These are phyloP conservation scores for Idaea biselata DNA, from an alignment of 2,888 invertebrate genomes.

Conservation along the genomic window DNA sequence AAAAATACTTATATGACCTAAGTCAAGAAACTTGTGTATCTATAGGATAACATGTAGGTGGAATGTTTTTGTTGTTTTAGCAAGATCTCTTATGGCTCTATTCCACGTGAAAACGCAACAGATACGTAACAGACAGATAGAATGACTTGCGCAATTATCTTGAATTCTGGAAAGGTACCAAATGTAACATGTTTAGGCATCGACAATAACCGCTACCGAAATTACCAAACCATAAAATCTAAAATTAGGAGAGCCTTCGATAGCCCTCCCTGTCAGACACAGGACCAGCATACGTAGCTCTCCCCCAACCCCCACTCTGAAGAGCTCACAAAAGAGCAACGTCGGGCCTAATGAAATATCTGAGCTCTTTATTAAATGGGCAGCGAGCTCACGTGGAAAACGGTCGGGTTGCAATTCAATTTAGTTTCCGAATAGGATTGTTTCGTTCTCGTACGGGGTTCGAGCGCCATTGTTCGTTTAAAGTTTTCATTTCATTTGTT, in stretches of 20 bases:
- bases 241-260: conserved; percentile 23
- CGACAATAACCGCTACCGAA: conserved; percentile 17
- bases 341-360: conserved; percentile 40
- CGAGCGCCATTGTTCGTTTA: conserved; percentile 10
- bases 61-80: no score
- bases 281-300: conserved; percentile 29
- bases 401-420: conserved; percentile 45
- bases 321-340: conserved; percentile 28
- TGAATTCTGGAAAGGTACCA: background rate
- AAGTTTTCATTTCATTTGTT: conserved; percentile 3
- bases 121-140: no score
- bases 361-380: conserved; percentile 37
- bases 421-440: conserved; percentile 53
- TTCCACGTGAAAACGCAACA: no score
- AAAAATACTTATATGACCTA: no score
- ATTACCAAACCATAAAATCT: conserved; percentile 26
- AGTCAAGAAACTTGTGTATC: no score
- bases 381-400: conserved; percentile 41
- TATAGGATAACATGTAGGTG: no score
- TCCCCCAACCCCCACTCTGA: conserved; percentile 24
- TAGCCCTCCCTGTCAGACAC: conserved; percentile 31
- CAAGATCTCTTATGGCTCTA: no score
- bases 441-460: conserved; percentile 30
- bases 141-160: background rate
- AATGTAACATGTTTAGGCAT: conserved; percentile 8